Conservation (phyloP, 2,113 vertebrate genomes). For the Megaceryle maxima region DNA sequence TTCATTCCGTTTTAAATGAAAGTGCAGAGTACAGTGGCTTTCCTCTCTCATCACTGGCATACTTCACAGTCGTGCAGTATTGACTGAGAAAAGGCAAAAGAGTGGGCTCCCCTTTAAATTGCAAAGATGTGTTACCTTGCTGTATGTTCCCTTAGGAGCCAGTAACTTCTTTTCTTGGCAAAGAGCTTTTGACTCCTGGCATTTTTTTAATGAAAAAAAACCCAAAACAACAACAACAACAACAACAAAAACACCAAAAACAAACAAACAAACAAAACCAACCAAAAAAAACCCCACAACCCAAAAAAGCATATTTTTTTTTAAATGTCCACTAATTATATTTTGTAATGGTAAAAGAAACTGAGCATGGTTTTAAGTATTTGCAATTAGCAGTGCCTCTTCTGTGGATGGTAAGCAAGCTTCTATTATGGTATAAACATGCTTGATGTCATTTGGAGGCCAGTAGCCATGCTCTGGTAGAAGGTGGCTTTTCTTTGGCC, state of each 20-base stretch:
- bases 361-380: background rate
- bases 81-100: background rate
- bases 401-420: background rate
- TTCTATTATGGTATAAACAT: background rate
- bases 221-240: background rate
- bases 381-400: background rate
- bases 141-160: background rate
- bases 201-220: background rate
- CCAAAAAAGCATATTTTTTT: background rate
- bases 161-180: constrained; percentile 2
- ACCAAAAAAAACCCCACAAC: too few relatives aligned
- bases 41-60: background rate
- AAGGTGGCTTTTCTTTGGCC: constrained; percentile 53
- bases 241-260: too few relatives aligned
- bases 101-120: constrained; percentile 10
- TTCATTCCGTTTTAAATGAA: constrained; percentile 43
- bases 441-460: background rate
- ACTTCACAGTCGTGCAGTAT: background rate
- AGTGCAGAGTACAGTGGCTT: background rate
- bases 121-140: background rate
- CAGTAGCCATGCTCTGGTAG: background rate
- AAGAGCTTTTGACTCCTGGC: background rate
- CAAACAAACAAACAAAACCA: too few relatives aligned
- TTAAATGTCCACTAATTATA: background rate
- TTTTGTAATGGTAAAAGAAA: background rate